Conservation (phyloP, 2,888 invertebrate genomes). For the Villa cingulata region DNA sequence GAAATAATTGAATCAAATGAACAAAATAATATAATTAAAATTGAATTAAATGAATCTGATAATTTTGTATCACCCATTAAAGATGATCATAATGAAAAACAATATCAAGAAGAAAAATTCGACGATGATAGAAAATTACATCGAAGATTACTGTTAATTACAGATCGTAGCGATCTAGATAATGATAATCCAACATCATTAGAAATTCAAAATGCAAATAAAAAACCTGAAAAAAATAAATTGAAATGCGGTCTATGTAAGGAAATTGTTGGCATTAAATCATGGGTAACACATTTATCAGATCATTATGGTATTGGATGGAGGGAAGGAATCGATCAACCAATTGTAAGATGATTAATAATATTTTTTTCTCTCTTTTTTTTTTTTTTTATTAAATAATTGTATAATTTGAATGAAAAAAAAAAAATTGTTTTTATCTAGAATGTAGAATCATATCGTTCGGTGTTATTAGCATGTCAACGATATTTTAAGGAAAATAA, state of each 20-base stretch:
- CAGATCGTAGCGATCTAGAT: slow-evolving; percentile 24
- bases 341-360: slow-evolving; percentile 17
- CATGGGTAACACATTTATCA: slow-evolving; percentile 23
- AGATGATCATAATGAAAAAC: too few species aligned
- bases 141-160: slow-evolving; percentile 24
- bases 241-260: slow-evolving; percentile 30
- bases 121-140: slow-evolving; percentile 11
- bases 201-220: slow-evolving; percentile 11
- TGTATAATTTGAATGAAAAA: neutral
- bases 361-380: neutral
- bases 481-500: slow-evolving; percentile 17
- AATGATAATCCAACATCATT: slow-evolving; percentile 19
- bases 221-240: slow-evolving; percentile 2
- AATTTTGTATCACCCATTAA: too few species aligned
- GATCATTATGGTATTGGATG: slow-evolving; percentile 33
- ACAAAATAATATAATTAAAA: too few species aligned
- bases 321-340: slow-evolving; percentile 18
- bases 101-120: neutral
- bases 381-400: neutral
- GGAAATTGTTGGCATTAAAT: slow-evolving; percentile 10
- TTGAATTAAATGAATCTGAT: too few species aligned
- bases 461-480: slow-evolving; percentile 18
- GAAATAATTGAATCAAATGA: neutral
- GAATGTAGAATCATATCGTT: slow-evolving; percentile 18
- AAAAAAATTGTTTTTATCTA: slow-evolving; percentile 3